Evolutionary conservation across 2,797 vertebrate genomes (phyloP), one percentile per base, ranked within the genome.

Genomic region (Enteromius anoplus): DNA sequence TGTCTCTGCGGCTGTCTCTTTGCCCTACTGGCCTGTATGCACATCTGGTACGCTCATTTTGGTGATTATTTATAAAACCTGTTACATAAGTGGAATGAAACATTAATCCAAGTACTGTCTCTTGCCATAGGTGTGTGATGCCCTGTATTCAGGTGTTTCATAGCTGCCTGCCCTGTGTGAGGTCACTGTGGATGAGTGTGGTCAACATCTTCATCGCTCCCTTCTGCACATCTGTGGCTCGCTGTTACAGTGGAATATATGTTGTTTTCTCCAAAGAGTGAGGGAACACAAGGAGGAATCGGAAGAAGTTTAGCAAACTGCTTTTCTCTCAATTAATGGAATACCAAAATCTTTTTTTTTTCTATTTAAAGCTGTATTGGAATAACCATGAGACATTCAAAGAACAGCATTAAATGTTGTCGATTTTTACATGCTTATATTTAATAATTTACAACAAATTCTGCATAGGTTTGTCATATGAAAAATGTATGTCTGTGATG

Each of bases 61-160:
- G 7, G 6, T 0, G 14, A 8, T 21, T n/a, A 40, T 55, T n/a
- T 47, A 70, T 45, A 5, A 29, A 29, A 12, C 3, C 23, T 60
- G 6, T 15, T 32, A 8, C 55, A 6, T 42, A 32, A 45, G 29
- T 64, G 11, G 6, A 68, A 37, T 26, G n/a, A 42, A 34, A 73
- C 3, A 0, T 32, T 37, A 11, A 55, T 34, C 19, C 4, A 26
- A 26, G 17, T 42, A 32, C n/a, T 49, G 4, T 32, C 8, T n/a
- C 2, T 60, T 8, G 40, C 64, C 51, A 73, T 0, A 94, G 93
- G 93, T 93, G 94, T 85, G 88, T 95, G 87, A 92, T 93, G 82
- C 95, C 95, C 23, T 94, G 93, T 84, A 72, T 94, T 49, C 93
- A 95, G 90, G 90, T 95, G 80, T 95, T 93, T 78, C 90, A 93